phyloP scores from a whole-genome alignment of 2,113 vertebrate species.

The Sakesphorus luctuosus region DNA sequence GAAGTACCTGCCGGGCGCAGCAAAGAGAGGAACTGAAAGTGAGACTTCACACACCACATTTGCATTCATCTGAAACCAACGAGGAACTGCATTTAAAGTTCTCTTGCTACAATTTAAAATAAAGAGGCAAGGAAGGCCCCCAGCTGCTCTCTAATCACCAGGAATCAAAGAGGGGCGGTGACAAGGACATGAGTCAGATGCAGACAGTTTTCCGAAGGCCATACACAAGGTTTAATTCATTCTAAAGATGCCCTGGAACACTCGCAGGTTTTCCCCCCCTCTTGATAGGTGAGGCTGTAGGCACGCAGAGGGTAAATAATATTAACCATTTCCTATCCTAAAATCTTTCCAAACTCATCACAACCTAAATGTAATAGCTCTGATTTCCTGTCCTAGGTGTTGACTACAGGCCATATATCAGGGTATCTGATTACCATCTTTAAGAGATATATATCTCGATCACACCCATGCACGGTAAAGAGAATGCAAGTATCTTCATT shows the following conservation, averaged over 20 bases:
- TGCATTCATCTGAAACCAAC: neutral
- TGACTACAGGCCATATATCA: neutral
- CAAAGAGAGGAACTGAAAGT: constrained; percentile 5
- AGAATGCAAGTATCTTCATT: neutral
- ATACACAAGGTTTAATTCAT: neutral
- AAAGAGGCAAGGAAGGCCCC: neutral
- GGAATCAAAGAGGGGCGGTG: neutral
- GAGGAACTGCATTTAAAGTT: neutral
- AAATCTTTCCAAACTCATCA: neutral
- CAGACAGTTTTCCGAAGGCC: neutral
- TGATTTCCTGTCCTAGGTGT: neutral
- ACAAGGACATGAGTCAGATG: neutral
- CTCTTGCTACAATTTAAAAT: neutral
- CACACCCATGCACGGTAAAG: neutral
- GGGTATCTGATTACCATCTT: neutral
- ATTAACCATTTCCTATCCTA: neutral
- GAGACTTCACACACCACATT: neutral
- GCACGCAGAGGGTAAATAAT: neutral
- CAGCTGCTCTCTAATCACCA: neutral
- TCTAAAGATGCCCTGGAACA: neutral
- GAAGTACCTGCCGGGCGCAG: neutral
- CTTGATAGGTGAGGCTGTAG: neutral
- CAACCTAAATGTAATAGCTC: neutral
- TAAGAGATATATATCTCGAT: neutral
- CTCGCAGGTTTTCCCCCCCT: neutral